These are phyloP conservation scores for Chiloscyllium plagiosum DNA, from an alignment of 2,113 vertebrate species.

Conservation along the genomic window DNA sequence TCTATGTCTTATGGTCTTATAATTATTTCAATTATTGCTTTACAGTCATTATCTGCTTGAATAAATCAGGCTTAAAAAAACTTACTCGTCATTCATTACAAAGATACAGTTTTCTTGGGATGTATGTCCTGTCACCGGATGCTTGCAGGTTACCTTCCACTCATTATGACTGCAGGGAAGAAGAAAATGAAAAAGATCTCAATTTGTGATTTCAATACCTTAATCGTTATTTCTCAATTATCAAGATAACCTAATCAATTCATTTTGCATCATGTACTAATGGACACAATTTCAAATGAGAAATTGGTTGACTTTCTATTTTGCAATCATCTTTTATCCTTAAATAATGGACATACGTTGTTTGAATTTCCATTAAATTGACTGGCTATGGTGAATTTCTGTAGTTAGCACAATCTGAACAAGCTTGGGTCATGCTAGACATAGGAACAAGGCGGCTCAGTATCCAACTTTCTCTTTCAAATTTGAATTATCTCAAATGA, in stretches of 20 bases:
- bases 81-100: conserved; percentile 97
- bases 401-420: background rate
- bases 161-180: conserved; percentile 81
- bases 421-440: background rate
- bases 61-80: conserved; percentile 42
- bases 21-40: background rate
- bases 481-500: background rate
- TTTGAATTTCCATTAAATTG: background rate
- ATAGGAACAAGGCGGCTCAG: background rate
- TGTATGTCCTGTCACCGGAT: conserved; percentile 81
- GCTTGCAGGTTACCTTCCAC: conserved; percentile 95
- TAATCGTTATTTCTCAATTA: background rate
- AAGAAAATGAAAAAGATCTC: conserved; percentile 38
- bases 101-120: conserved; percentile 99
- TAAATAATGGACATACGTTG: background rate
- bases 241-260: background rate
- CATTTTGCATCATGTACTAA: background rate
- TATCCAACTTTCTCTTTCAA: background rate
- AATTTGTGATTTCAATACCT: background rate
- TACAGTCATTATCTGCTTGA: background rate
- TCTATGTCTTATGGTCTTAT: background rate
- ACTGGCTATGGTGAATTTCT: background rate
- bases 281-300: background rate
- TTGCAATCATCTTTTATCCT: background rate
- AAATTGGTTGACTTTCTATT: background rate